Percentiles rank a stretch among this genome's conserved stretches.
phyloP scores from a whole-genome alignment of 2,113 vertebrate species.

The Gambusia affinis region DNA sequence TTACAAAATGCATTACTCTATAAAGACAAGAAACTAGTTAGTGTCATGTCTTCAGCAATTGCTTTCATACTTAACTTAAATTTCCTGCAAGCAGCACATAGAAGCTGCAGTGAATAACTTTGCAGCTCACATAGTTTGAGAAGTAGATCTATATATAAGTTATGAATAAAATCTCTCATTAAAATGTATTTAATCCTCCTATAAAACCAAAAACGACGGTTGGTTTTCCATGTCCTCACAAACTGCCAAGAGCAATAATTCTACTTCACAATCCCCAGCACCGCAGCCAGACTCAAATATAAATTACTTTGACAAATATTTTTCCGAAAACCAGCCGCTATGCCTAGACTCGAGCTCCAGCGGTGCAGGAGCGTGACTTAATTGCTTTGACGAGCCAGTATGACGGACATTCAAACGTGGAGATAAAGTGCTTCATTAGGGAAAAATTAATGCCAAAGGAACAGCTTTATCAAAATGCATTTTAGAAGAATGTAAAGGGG shows the following conservation, averaged over 20 bases:
- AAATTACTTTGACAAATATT: conserved; percentile 76
- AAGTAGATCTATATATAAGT: conserved; percentile 69
- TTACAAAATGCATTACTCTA: conserved; percentile 32
- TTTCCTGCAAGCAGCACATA: conserved; percentile 41
- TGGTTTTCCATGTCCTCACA: conserved; percentile 69
- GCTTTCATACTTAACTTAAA: conserved; percentile 37
- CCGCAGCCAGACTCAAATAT: conserved; percentile 59
- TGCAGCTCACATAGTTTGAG: conserved; percentile 54
- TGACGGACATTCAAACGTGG: conserved; percentile 38
- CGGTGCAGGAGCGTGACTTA: conserved; percentile 36
- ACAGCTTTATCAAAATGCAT: neutral
- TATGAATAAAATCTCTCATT: conserved; percentile 72
- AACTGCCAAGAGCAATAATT: conserved; percentile 73
- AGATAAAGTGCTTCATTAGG: conserved; percentile 25
- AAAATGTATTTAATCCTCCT: conserved; percentile 69
- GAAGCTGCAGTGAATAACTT: conserved; percentile 46
- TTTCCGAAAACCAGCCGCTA: conserved; percentile 65
- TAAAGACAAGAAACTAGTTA: conserved; percentile 47
- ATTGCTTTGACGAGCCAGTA: conserved; percentile 28
- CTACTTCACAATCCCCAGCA: conserved; percentile 58
- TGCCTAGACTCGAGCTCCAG: conserved; percentile 38
- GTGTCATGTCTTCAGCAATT: conserved; percentile 31
- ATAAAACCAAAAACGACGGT: conserved; percentile 69
- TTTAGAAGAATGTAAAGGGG: conserved; percentile 5
- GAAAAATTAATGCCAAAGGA: conserved; percentile 8